Evolutionary conservation across 53 echinoderm and acorn worm genomes (phyloP), one percentile per base, ranked within the genome.

Genomic region (Hippasteria phrygiana): DNA sequence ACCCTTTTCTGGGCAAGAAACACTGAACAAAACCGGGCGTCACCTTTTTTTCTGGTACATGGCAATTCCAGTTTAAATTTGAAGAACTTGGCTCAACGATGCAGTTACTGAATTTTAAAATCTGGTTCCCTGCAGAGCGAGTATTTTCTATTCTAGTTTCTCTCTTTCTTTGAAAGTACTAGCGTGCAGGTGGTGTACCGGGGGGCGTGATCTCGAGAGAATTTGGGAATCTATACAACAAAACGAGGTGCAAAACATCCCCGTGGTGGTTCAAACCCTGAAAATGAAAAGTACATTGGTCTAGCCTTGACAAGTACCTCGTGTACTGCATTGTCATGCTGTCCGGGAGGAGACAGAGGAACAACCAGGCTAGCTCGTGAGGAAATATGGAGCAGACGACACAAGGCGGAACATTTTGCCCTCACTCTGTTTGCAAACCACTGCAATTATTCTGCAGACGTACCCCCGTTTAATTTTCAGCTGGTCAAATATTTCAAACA

Each of bases 391-490:
- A 54, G 50, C 76, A 76, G 76, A 76, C 76, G 76, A 76, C 76
- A 26, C 75, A 65, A 17, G 65, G 81, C 65, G 64, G 42, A 63
- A 65, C 55, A 62, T 59, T 59, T 59, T 78, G 75, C 59, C 11
- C 78, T 20, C 78, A 28, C 78, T 76, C 50, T 76, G 53, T 76
- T 76, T 76, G 76, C 76, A 76, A 48, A 34, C 76, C 35, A 76
- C 33, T 34, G 76, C 78, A 56, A 65, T 56, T 56, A 43, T 81
- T 62, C 63, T 20, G 37, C 64, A 81, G 45, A 81, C 81, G 81
- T 45, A 43, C 81, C 31, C 29, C 81, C 55, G 43, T 81, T 81
- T 63, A 63, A 81, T 26, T 41, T 31, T 45, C 81, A 81, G 81
- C 81, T 81, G 81, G 64, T 81, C 65, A 64, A 81, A 81, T 43